A percentile compares a stretch with the other conserved stretches of the same genome.
These are phyloP conservation scores for Lacerta agilis DNA, from an alignment of 2,797 vertebrate species.

Conservation along the genomic window DNA sequence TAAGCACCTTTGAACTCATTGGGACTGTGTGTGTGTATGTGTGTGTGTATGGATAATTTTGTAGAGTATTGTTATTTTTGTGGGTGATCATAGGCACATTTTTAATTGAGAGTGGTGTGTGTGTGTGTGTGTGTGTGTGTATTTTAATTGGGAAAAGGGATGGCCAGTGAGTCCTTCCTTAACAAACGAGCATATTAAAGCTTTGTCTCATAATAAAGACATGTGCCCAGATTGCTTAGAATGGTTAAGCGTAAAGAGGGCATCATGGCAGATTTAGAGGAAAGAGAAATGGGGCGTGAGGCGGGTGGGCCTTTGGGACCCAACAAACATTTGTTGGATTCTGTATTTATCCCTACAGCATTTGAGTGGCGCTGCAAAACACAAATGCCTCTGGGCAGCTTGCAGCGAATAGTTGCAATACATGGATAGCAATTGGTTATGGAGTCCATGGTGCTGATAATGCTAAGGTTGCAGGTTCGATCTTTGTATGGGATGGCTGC, in stretches of 20 bases:
- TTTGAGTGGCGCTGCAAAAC: no score
- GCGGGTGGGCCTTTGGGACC: not conserved
- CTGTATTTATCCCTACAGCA: no score
- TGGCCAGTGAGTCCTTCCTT: not conserved
- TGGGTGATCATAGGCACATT: no score
- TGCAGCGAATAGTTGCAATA: no score
- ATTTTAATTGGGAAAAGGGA: no score
- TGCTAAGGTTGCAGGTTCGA: no score
- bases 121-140: not conserved
- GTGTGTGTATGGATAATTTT: not conserved
- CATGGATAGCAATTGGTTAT: no score
- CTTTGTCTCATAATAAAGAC: not conserved
- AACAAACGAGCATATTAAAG: not conserved
- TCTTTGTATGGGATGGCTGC: no score
- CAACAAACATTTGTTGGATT: not conserved
- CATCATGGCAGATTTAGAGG: not conserved
- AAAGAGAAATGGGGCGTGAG: not conserved
- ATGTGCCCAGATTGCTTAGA: not conserved
- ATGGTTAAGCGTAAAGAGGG: not conserved
- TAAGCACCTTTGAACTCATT: not conserved
- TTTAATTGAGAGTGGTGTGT: not conserved
- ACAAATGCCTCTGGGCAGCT: no score
- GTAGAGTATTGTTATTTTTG: no score
- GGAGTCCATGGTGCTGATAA: no score
- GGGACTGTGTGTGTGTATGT: not conserved